Percentiles rank a stretch among this genome's conserved stretches.
Evolutionary conservation across 2,113 vertebrate genomes (phyloP).

Genomic region (Ictalurus furcatus): DNA sequence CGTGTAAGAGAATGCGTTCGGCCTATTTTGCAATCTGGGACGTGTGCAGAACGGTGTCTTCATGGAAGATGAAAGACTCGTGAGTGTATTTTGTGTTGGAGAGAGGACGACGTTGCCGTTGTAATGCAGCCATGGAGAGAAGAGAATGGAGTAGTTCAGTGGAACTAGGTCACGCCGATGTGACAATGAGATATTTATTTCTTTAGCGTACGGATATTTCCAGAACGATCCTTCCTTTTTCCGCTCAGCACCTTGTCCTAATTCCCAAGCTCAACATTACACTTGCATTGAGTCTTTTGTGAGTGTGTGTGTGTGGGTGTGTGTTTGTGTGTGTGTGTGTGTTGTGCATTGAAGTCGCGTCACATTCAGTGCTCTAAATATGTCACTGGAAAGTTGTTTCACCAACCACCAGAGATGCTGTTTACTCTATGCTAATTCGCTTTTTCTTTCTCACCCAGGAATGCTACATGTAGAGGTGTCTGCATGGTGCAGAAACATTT

Average conservation of each 20-base stretch:
- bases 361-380: constrained; percentile 21
- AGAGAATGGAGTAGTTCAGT: not conserved
- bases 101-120: not conserved
- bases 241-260: not conserved
- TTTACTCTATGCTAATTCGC: not conserved
- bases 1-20: not conserved
- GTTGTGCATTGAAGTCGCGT: not conserved
- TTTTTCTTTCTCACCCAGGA: not conserved
- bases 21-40: not conserved
- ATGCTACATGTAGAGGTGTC: not conserved
- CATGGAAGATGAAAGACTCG: constrained; percentile 5
- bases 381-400: constrained; percentile 7
- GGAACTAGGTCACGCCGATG: not conserved
- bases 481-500: not conserved
- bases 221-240: not conserved
- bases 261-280: constrained; percentile 4
- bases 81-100: not conserved
- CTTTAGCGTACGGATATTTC: not conserved
- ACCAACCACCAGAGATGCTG: not conserved
- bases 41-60: not conserved
- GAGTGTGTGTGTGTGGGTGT: not conserved
- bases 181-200: constrained; percentile 9
- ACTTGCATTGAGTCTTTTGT: not conserved
- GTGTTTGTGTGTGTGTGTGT: not conserved
- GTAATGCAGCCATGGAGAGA: not conserved